Conservation (phyloP, 1,140 invertebrate genomes). For the Brachionus rubens region DNA sequence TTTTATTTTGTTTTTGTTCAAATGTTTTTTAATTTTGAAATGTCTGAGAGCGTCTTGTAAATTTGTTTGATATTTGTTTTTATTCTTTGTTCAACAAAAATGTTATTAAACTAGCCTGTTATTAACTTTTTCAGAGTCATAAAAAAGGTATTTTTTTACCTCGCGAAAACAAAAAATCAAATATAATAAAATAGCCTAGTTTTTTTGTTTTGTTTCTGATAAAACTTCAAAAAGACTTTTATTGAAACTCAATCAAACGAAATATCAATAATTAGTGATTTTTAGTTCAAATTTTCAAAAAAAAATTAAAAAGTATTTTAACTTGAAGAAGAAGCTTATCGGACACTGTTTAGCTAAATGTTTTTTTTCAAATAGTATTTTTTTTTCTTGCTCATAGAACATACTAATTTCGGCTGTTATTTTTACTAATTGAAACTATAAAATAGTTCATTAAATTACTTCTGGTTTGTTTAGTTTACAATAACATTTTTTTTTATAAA, state of each 20-base stretch:
- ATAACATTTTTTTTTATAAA: neutral
- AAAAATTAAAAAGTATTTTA: too few species aligned
- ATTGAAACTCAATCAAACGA: neutral
- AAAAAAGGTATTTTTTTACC: constrained; percentile 7
- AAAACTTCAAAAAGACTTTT: neutral
- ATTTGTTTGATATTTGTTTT: constrained; percentile 36
- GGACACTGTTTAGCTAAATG: too few species aligned
- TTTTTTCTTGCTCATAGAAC: too few species aligned
- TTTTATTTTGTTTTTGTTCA: neutral
- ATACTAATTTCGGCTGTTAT: too few species aligned
- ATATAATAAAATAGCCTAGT: constrained; percentile 27
- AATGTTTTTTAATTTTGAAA: too few species aligned
- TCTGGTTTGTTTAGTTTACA: neutral
- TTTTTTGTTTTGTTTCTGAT: constrained; percentile 5
- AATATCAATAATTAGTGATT: constrained; percentile 20
- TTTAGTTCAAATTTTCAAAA: neutral
- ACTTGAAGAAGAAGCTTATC: too few species aligned
- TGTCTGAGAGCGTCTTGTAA: constrained; percentile 13
- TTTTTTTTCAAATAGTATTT: too few species aligned
- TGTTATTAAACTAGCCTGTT: constrained; percentile 5
- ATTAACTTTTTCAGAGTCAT: constrained; percentile 28
- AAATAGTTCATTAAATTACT: constrained; percentile 26
- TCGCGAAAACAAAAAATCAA: constrained; percentile 6
- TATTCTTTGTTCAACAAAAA: neutral
- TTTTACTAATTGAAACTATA: too few species aligned